These are phyloP conservation scores for Brachyhypopomus gauderio DNA, from an alignment of 2,113 vertebrate species.

Conservation along the genomic window DNA sequence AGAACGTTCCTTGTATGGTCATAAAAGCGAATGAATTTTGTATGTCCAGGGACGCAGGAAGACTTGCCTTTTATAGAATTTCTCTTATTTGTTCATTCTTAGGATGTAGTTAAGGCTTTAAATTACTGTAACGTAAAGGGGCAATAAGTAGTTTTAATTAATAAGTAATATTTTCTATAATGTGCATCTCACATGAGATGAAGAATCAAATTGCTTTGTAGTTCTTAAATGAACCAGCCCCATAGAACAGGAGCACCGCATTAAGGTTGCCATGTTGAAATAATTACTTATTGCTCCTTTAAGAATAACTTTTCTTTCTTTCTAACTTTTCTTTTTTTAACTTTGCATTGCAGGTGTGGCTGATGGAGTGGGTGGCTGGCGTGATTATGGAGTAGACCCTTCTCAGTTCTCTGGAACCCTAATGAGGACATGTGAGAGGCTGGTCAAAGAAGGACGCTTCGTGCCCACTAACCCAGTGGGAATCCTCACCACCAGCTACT, in stretches of 20 bases:
- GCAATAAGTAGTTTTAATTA: background rate
- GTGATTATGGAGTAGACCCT: slow-evolving; percentile 97
- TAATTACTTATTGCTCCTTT: background rate
- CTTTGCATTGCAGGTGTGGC: slow-evolving; percentile 84
- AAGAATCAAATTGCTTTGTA: too few relatives aligned
- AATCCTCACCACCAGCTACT: slow-evolving; percentile 94
- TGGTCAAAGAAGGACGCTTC: slow-evolving; percentile 96
- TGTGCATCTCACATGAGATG: too few relatives aligned
- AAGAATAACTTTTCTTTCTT: background rate
- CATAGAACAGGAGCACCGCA: too few relatives aligned
- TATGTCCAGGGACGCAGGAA: slow-evolving; percentile 46
- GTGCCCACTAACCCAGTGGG: slow-evolving; percentile 91
- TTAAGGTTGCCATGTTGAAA: too few relatives aligned
- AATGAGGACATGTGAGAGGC: slow-evolving; percentile 94
- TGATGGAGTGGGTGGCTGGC: slow-evolving; percentile 97
- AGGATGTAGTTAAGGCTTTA: background rate
- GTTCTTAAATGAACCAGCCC: too few relatives aligned
- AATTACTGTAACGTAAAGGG: background rate
- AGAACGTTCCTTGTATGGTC: slow-evolving; percentile 70
- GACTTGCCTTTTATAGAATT: slow-evolving; percentile 54
- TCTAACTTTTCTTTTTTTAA: too few relatives aligned
- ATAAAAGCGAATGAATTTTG: slow-evolving; percentile 37
- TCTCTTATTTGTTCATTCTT: background rate
- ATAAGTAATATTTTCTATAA: too few relatives aligned
- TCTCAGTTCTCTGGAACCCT: slow-evolving; percentile 98